Percentiles rank a stretch among this genome's conserved stretches.
Conservation (phyloP, 1,140 invertebrate genomes). For the Camponotus vicinus region DNA sequence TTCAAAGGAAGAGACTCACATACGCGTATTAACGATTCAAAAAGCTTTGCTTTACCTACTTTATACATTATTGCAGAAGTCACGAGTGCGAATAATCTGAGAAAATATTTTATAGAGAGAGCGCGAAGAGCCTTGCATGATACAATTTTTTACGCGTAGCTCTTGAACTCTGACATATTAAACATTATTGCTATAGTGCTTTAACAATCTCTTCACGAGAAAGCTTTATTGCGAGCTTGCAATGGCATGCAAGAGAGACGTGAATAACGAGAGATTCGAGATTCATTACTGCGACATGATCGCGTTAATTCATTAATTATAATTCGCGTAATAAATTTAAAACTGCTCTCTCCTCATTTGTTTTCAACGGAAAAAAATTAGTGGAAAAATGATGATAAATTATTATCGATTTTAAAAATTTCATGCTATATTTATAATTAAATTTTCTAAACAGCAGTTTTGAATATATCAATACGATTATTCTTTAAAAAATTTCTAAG, state of each 20-base stretch:
- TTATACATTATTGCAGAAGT: background rate
- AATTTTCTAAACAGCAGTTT: background rate
- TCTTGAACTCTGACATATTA: constrained; percentile 47
- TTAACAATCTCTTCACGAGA: constrained; percentile 27
- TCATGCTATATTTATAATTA: constrained; percentile 1
- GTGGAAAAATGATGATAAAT: constrained; percentile 12
- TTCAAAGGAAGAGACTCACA: background rate
- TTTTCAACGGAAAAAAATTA: background rate
- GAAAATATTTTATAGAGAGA: constrained; percentile 17
- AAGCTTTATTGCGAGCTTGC: constrained; percentile 29
- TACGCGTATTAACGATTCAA: background rate
- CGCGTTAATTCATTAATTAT: constrained; percentile 32
- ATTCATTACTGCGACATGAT: constrained; percentile 1
- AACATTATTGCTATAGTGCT: constrained; percentile 32
- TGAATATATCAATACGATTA: background rate
- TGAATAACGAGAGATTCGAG: background rate
- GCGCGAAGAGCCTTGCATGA: background rate
- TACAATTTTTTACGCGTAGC: constrained; percentile 16
- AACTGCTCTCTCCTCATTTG: background rate
- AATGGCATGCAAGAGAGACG: background rate
- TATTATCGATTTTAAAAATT: background rate
- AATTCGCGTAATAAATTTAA: constrained; percentile 29
- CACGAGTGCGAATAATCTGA: background rate
- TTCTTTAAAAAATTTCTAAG: background rate
- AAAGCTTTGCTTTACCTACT: background rate